Conservation (phyloP, 30 jellyfish, hydroid and myxozoan genomes). For the Chrysaora quinquecirrha region DNA sequence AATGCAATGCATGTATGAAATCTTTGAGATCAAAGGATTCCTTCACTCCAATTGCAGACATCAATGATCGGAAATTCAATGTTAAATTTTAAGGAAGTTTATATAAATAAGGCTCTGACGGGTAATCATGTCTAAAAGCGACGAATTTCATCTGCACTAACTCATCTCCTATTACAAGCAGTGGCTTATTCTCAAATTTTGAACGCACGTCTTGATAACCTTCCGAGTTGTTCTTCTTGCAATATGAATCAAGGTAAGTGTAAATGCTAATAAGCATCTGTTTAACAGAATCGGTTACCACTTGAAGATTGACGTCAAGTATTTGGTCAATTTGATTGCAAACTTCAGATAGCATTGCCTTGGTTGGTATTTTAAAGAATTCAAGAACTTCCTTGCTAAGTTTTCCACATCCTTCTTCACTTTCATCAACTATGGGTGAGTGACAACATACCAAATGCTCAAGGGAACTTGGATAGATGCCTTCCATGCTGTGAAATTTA, state of each 20-base stretch:
- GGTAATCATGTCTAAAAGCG: neutral
- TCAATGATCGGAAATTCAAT: neutral
- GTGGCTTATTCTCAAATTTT: neutral
- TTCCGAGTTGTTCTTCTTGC: neutral
- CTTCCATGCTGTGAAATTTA: neutral
- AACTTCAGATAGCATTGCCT: neutral
- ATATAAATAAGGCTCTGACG: neutral
- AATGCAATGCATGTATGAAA: constrained; percentile 2
- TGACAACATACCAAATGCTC: constrained; percentile 41
- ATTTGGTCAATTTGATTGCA: neutral
- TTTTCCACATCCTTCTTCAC: neutral
- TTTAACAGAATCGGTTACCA: neutral
- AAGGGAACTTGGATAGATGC: neutral
- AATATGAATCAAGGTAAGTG: neutral
- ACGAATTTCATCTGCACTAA: neutral
- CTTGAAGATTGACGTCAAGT: neutral
- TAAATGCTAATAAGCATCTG: too few species aligned
- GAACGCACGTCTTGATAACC: neutral
- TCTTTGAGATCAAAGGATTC: constrained; percentile 18
- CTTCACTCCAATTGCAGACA: constrained; percentile 54
- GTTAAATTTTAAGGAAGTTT: neutral
- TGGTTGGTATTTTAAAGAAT: neutral
- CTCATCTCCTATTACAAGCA: neutral
- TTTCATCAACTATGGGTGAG: constrained; percentile 6
- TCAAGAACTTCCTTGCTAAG: neutral